Base-by-base conservation (phyloP, 2,113 vertebrate species). In the Oreochromis spilurus region DNA sequence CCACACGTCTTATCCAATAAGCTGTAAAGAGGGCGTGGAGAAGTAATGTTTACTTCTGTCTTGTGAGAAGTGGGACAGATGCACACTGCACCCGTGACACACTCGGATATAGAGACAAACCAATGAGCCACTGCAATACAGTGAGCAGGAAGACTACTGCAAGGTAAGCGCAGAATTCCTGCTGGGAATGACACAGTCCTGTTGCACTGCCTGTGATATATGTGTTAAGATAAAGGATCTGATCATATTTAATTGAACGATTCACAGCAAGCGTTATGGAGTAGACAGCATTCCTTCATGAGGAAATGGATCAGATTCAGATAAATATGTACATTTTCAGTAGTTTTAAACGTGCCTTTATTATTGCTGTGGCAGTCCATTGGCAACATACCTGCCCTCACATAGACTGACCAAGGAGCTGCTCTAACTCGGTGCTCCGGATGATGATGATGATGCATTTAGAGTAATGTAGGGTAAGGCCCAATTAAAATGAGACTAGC, bases 401-500 rank as follows among this genome's bases (percentile, higher is more conserved):
- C 31, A 81, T 1, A 86, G 48, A 26, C 43, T 55, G 80, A 50
- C 31, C 75, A 36, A 60, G 14, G 6, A 40, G 57, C 48, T 81
- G 43, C 53, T 26, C 79, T 43, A 81, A 81, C 58, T 86, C 29
- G 40, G 6, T 17, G 19, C 40, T 84, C 75, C 80, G 88, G 48
- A 75, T 90, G 60, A 79, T 89, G 85, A 60, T 89, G 87, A 78
- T 88, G 87, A 93, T 93, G 90, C 88, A 52, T 79, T n/a, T 79
- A 16, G 53, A 75, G 81, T 88, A 67, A 95, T 92, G 83, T 94
- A 92, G 95, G 95, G 84, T 89, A 95, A 96, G 29, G 87, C 83
- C 90, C 84, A 93, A 91, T 96, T 95, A 95, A 95, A 95, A 83
- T 65, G 89, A 93, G 83, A 88, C 84, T 70, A 40, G 72, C 89